Base-by-base conservation (phyloP, 2,888 invertebrate genomes). In the Meiosimyza platycephala region DNA sequence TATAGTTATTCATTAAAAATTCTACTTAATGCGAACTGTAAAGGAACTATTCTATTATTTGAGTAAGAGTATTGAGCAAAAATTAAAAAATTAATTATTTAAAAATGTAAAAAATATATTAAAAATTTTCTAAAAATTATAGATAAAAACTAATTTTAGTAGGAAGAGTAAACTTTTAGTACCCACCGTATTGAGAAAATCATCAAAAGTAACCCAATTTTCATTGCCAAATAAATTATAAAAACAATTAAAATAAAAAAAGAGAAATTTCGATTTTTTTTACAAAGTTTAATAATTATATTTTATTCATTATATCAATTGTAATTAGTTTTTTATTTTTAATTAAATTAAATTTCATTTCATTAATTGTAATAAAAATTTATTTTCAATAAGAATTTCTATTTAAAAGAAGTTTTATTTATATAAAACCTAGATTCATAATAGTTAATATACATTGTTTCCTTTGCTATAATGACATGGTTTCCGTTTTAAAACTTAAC, bases 231-330 rank as follows among this genome's bases (percentile, higher is more conserved):
- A 47, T 68, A 63, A 68, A 63, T 65, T 40, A 40, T 9, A 22
- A 64, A 67, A 67, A 48, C 52, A 67, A 62, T 72, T 22, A 55
- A 72, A 66, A 16, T 18, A 16, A 59, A 66, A 66, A 59, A 66
- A 51, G 40, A 66, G 51, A 52, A 66, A 52, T 16, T 66, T 65
- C 62, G 33, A 28, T 65, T 22, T 51, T n/a, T 18, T 62, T 65
- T 74, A 77, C 76, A 76, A 75, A 79, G 80, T 79, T 80, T 79
- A 80, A 77, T 80, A 77, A 74, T 76, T 54, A 54, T n/a, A 28
- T 66, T 66, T 62, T 52, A 66, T 66, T 66, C 11, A 33, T 50
- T 40, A 9, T 40, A 40, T 40, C 40, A 28, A 28, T 28, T 28
- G 28, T 4, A 28, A 28, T 28, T 28, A 22, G 9, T 55, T 55